These are phyloP conservation scores for Scyliorhinus canicula DNA, from an alignment of 2,797 vertebrate species.

Conservation along the genomic window DNA sequence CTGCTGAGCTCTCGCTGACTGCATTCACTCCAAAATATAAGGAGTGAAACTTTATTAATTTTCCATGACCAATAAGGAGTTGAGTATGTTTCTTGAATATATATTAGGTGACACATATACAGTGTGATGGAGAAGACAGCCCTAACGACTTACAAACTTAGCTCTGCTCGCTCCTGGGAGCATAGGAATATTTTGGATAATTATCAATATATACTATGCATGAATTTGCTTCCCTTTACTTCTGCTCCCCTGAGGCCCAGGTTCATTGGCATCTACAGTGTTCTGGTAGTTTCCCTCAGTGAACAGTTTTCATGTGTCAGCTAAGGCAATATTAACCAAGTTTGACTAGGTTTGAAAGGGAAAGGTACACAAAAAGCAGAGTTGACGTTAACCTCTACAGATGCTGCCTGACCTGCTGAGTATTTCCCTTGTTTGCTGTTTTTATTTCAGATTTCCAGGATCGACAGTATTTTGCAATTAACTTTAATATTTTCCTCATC, in stretches of 20 bases:
- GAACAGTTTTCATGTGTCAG: not conserved
- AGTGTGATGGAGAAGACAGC: not conserved
- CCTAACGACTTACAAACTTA: not conserved
- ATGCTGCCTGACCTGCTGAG: not conserved
- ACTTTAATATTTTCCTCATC: not conserved
- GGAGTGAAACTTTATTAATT: not conserved
- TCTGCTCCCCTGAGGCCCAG: not conserved
- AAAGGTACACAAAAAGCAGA: not conserved
- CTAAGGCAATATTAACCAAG: not conserved
- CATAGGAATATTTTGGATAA: not conserved
- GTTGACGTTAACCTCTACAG: not conserved
- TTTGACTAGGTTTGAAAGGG: not conserved
- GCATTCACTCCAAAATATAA: not conserved
- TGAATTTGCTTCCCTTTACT: not conserved
- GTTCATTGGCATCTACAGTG: not conserved
- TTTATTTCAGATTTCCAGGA: not conserved
- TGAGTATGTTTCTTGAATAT: not conserved
- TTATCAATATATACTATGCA: not conserved
- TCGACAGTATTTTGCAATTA: not conserved
- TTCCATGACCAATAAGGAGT: not conserved
- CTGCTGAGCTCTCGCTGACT: not conserved
- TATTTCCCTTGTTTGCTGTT: not conserved
- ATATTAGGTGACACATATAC: too few relatives aligned
- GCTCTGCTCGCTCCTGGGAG: not conserved
- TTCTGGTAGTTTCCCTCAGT: not conserved